Conservation (phyloP, 2,797 vertebrate genomes). For the Malurus leucopterus region DNA sequence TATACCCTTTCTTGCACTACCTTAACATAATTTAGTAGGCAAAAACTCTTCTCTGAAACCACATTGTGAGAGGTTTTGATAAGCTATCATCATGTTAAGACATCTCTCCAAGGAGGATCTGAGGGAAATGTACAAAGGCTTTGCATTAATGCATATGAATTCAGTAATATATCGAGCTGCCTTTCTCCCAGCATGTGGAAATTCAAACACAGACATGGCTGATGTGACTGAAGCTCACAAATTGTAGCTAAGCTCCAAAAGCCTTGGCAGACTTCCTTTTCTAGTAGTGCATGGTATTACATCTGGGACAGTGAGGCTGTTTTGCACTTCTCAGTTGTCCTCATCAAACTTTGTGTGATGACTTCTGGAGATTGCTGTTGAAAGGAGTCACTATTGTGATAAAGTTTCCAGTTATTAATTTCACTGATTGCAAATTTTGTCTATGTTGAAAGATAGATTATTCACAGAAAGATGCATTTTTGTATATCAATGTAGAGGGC, state of each 20-base stretch:
- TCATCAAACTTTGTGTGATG: not conserved
- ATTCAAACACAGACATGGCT: not conserved
- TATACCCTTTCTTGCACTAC: not conserved
- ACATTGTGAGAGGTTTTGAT: not conserved
- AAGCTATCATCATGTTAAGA: conserved; percentile 10
- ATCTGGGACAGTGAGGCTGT: not conserved
- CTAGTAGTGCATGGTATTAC: conserved; percentile 18
- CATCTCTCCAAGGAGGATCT: not conserved
- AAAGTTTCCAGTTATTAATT: not conserved
- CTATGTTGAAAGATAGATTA: not conserved
- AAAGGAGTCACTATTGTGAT: not conserved
- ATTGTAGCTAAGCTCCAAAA: not conserved
- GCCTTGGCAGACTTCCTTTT: conserved; percentile 23
- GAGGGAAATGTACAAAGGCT: not conserved
- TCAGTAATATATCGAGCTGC: not conserved
- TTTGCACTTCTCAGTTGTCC: conserved; percentile 6
- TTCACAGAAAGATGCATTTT: not conserved
- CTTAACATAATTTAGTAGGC: not conserved
- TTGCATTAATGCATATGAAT: conserved; percentile 22
- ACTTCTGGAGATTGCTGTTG: not conserved
- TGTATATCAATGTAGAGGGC: not conserved
- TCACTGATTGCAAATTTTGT: not conserved
- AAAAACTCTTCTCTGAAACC: conserved; percentile 10
- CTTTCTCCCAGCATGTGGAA: conserved; percentile 17
- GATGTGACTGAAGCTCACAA: conserved; percentile 20